These are phyloP conservation scores for Alloplasta piceator DNA, from an alignment of 2,888 invertebrate species.

Conservation along the genomic window DNA sequence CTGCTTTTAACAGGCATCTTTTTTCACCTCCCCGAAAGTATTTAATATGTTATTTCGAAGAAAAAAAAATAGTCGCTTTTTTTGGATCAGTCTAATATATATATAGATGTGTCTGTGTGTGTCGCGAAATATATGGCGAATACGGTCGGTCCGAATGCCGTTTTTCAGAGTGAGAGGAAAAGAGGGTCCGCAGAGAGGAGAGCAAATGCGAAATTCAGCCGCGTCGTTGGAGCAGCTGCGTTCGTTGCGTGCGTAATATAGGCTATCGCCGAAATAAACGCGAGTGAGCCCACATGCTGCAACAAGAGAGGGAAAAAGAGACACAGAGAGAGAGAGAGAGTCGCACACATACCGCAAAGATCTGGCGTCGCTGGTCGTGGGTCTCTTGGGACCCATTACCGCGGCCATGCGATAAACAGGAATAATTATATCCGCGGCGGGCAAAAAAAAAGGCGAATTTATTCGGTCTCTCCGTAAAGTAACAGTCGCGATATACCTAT, in stretches of 20 bases:
- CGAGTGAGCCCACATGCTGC: conserved; percentile 36
- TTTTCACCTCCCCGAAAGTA: too few species aligned
- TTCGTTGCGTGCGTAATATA: conserved; percentile 51
- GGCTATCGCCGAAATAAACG: conserved; percentile 37
- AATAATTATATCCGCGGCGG: conserved; percentile 58
- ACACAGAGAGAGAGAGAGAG: background rate
- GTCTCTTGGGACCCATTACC: conserved; percentile 58
- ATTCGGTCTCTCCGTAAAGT: conserved; percentile 45
- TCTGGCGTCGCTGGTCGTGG: conserved; percentile 24
- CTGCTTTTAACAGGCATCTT: too few species aligned
- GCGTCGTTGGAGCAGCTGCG: conserved; percentile 59
- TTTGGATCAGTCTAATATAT: conserved; percentile 46
- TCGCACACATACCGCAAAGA: conserved; percentile 27
- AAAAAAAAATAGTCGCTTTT: too few species aligned
- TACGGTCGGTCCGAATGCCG: conserved; percentile 38
- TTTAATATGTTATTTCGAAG: too few species aligned
- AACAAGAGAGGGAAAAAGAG: background rate
- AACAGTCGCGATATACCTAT: background rate
- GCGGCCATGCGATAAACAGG: conserved; percentile 55
- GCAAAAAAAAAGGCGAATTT: conserved; percentile 63
- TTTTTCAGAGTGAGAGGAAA: conserved; percentile 49
- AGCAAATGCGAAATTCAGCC: conserved; percentile 57
- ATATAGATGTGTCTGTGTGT: conserved; percentile 19
- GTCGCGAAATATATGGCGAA: conserved; percentile 45
- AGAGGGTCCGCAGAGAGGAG: conserved; percentile 9